Evolutionary conservation across 2,888 invertebrate genomes (phyloP), one percentile per base, ranked within the genome.

Genomic region (Gastracanthus pulcherrimus): DNA sequence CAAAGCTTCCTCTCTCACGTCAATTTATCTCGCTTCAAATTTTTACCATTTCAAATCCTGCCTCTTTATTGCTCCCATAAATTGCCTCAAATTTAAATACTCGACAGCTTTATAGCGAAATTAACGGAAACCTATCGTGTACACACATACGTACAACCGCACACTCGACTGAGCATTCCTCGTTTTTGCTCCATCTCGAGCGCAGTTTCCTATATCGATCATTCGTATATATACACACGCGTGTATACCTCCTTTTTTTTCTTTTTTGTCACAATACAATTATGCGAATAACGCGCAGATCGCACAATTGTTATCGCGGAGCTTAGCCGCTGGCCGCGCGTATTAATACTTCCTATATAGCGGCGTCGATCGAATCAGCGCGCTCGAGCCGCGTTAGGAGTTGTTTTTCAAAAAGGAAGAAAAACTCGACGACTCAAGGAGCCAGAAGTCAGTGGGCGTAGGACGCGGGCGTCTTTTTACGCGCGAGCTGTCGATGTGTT

Each of bases 351-450:
- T 58, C 58, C 58, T 58, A 58, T 13, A 31, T 58, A 26, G 26
- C 58, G 26, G 58, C 6, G 45, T n/a, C n/a, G n/a, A n/a, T n/a
- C n/a, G n/a, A n/a, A n/a, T n/a, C n/a, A n/a, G 45, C 13, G 45
- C 13, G 13, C 3, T 26, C 13, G 23, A n/a, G 64, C 64, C n/a
- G n/a, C n/a, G n/a, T n/a, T n/a, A n/a, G n/a, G 19, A 19, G 38
- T 41, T 66, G 38, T 41, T 41, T 66, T 66, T 26, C 19, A 41
- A 41, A 41, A 41, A 31, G 66, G 38, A 66, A 38, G 41, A 34
- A 66, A 66, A 66, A 58, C 58, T 26, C 58, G 29, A 26, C 58
- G 29, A 66, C 16, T 66, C 66, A 66, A 66, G 66, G 66, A 66
- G 38, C 66, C 66, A 38, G 38, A 26, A 58, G 29, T 29, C 58